Conservation (phyloP, 1,140 invertebrate genomes). For the Saxidomus purpurata region DNA sequence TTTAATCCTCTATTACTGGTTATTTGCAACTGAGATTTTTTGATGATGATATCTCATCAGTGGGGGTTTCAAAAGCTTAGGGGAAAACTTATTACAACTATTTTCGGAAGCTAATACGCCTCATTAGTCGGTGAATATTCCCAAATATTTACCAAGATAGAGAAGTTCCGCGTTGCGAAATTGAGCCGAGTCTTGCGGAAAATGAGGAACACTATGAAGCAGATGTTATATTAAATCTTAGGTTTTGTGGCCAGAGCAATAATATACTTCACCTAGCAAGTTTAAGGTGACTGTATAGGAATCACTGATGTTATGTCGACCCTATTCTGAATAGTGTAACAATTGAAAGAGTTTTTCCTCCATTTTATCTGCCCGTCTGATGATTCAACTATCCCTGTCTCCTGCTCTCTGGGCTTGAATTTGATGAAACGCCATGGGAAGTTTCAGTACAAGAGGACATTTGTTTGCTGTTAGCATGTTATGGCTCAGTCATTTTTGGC, state of each 20-base stretch:
- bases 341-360: too few relatives aligned
- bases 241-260: background rate
- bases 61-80: background rate
- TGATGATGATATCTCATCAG: background rate
- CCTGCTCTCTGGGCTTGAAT: too few relatives aligned
- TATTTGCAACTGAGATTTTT: background rate
- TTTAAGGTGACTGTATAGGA: too few relatives aligned
- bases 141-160: constrained; percentile 8
- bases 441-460: too few relatives aligned
- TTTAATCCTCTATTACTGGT: background rate
- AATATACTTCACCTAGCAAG: background rate
- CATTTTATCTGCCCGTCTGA: too few relatives aligned
- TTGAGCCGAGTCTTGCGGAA: background rate
- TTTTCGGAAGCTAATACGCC: background rate
- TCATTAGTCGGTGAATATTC: background rate
- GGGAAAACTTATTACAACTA: background rate
- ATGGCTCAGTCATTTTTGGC: too few relatives aligned
- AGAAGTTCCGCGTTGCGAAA: background rate
- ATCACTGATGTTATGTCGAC: too few relatives aligned
- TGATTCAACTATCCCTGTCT: too few relatives aligned
- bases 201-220: background rate
- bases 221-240: background rate
- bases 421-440: too few relatives aligned
- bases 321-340: too few relatives aligned
- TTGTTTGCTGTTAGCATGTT: too few relatives aligned